These are phyloP conservation scores for Hyaena hyaena DNA, from an alignment of 2,113 vertebrate genomes.

Conservation along the genomic window DNA sequence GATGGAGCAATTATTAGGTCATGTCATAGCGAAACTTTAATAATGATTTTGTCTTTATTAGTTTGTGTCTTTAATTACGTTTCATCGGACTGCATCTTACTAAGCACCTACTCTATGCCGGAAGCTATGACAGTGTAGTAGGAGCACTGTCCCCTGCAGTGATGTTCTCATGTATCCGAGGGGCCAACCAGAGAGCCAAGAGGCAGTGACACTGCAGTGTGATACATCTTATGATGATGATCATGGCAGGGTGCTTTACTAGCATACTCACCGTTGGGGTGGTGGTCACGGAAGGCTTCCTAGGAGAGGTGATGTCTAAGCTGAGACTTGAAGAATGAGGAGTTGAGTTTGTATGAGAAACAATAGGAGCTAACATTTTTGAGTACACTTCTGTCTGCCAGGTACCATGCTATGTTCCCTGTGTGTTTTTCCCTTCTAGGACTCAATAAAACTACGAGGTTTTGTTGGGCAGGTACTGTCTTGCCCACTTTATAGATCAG, in stretches of 20 bases:
- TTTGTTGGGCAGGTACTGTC: too few relatives aligned
- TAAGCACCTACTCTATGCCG: not conserved
- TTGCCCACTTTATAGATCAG: not conserved
- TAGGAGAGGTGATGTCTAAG: not conserved
- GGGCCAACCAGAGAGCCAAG: not conserved
- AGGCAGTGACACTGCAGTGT: not conserved
- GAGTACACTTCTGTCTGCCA: not conserved
- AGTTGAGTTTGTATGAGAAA: not conserved
- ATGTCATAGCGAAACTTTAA: not conserved
- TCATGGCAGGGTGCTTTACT: not conserved
- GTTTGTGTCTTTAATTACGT: not conserved
- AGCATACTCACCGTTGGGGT: not conserved
- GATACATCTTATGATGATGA: not conserved
- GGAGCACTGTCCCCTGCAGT: too few relatives aligned
- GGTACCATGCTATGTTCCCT: not conserved
- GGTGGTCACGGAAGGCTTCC: not conserved
- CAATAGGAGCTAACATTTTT: not conserved
- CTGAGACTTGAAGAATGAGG: not conserved
- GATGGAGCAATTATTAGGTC: not conserved
- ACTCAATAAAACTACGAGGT: not conserved
- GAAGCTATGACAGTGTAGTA: not conserved
- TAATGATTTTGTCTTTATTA: slow-evolving; percentile 10
- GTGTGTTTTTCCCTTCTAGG: not conserved
- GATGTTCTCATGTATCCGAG: not conserved
- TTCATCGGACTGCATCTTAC: not conserved